Conservation (phyloP, 2,113 vertebrate genomes). For the Telmatochromis bifrenatus region DNA sequence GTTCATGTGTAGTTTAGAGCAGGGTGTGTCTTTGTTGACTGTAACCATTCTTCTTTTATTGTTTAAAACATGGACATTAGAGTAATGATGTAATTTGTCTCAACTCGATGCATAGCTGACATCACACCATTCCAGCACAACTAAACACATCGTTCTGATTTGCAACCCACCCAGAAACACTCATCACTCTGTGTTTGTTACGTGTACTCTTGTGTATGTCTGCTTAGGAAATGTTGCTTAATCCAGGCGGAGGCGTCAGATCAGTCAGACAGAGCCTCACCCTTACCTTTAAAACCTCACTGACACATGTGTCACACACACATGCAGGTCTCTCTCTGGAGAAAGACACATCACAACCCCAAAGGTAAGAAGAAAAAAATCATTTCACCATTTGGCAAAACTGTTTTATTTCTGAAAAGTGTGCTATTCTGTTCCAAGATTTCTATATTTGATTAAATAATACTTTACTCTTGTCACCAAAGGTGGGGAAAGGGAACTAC, state of each 20-base stretch:
- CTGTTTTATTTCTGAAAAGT: not conserved
- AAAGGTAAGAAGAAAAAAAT: conserved; percentile 19
- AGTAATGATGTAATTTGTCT: not conserved
- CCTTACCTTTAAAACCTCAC: conserved; percentile 33
- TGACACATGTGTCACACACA: not conserved
- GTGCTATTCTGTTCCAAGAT: not conserved
- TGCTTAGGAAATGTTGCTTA: not conserved
- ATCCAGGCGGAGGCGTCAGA: not conserved
- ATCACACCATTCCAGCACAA: not conserved
- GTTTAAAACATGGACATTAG: not conserved
- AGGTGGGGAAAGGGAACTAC: not conserved
- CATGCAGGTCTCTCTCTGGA: not conserved
- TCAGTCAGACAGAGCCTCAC: not conserved
- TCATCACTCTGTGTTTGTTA: not conserved
- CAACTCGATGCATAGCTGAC: not conserved
- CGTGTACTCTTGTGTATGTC: not conserved
- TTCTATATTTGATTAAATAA: not conserved
- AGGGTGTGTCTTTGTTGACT: not conserved
- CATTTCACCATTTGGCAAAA: not conserved
- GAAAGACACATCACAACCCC: not conserved
- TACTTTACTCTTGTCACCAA: not conserved
- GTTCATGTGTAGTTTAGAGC: not conserved
- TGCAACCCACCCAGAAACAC: not conserved
- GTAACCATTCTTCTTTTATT: not conserved
- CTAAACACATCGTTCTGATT: not conserved